Conservation (phyloP, 2,888 invertebrate genomes). For the Heliconius aoede region DNA sequence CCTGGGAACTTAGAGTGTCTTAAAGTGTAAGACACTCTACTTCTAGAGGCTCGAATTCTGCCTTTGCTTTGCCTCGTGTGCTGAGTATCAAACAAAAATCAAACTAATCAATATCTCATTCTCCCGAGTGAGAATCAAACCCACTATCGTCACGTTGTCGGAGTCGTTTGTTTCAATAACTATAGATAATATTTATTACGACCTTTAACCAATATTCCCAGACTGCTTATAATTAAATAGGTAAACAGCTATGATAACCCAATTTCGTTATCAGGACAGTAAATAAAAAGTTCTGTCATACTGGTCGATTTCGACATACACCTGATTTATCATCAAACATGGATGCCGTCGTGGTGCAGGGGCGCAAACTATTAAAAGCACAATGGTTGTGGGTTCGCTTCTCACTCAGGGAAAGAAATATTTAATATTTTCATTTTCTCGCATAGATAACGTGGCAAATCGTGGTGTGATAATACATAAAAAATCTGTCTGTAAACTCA, state of each 20-base stretch:
- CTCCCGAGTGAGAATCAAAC: not conserved
- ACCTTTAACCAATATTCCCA: slow-evolving; percentile 4
- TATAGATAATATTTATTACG: slow-evolving; percentile 1
- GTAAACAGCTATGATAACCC: slow-evolving; percentile 69
- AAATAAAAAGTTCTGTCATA: slow-evolving; percentile 64
- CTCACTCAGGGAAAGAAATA: too few relatives aligned
- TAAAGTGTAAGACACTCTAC: too few relatives aligned
- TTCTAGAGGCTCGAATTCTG: too few relatives aligned
- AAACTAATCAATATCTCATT: too few relatives aligned
- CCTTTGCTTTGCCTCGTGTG: too few relatives aligned
- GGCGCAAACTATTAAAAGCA: not conserved
- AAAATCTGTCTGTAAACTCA: too few relatives aligned
- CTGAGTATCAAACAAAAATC: too few relatives aligned
- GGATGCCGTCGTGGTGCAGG: not conserved
- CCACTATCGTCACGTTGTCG: not conserved
- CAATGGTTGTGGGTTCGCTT: not conserved
- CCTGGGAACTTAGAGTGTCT: not conserved
- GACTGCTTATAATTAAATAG: slow-evolving; percentile 56
- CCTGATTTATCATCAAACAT: slow-evolving; percentile 47
- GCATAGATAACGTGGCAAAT: too few relatives aligned
- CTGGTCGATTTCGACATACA: slow-evolving; percentile 57
- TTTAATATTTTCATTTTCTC: too few relatives aligned
- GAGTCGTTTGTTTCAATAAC: not conserved
- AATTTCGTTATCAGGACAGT: slow-evolving; percentile 69
- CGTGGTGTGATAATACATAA: too few relatives aligned